Evolutionary conservation across 2,797 vertebrate genomes (phyloP).

Genomic region (Capromys pilorides): DNA sequence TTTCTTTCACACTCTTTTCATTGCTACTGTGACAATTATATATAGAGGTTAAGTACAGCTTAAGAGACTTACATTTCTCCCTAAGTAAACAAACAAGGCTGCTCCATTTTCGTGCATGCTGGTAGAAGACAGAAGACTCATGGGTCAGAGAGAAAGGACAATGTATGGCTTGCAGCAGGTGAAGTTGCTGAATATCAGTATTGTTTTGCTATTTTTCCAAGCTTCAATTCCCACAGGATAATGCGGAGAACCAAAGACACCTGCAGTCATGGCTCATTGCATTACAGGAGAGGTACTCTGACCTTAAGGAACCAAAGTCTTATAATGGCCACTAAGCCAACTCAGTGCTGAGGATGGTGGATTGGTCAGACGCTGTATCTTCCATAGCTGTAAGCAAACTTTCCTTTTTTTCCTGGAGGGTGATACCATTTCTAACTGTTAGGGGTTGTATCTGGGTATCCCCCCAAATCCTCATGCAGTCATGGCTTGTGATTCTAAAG

Average conservation of each 20-base stretch:
- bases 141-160: neutral
- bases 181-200: neutral
- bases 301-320: neutral
- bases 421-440: neutral
- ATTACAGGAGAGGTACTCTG: neutral
- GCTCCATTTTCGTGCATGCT: neutral
- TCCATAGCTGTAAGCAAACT: neutral
- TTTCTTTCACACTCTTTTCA: neutral
- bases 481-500: no score
- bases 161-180: neutral
- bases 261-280: neutral
- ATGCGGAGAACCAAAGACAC: neutral
- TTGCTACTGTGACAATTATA: neutral
- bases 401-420: neutral
- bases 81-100: neutral
- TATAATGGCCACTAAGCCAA: neutral
- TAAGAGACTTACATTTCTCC: neutral
- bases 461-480: no score
- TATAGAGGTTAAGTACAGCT: neutral
- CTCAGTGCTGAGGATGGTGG: neutral
- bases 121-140: neutral
- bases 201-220: neutral
- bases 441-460: no score
- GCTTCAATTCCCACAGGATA: neutral
- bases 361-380: neutral